Percentiles rank a stretch among this genome's conserved stretches.
These are phyloP conservation scores for Emesis furor DNA, from an alignment of 2,888 invertebrate species.

Conservation along the genomic window DNA sequence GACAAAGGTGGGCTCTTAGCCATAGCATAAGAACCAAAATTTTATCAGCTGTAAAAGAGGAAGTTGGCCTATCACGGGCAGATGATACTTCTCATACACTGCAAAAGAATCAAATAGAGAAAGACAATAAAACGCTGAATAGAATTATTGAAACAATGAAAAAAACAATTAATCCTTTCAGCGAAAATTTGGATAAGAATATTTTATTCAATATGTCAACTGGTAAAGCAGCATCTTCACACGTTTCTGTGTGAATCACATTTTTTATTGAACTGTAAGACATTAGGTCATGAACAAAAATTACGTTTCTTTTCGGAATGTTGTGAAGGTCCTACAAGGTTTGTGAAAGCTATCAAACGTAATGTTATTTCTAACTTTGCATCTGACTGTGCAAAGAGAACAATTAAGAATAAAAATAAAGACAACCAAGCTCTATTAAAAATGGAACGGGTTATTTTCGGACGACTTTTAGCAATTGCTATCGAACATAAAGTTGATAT, in stretches of 20 bases:
- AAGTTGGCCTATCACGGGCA: constrained; percentile 64
- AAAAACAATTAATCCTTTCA: constrained; percentile 66
- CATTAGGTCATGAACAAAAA: constrained; percentile 69
- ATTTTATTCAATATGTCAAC: constrained; percentile 79
- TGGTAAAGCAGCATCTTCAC: constrained; percentile 69
- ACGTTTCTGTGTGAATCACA: no score
- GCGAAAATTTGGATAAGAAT: constrained; percentile 65
- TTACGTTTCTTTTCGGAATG: constrained; percentile 74
- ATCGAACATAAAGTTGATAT: constrained; percentile 75
- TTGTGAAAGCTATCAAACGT: constrained; percentile 73
- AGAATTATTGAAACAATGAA: constrained; percentile 55
- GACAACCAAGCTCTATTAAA: constrained; percentile 5
- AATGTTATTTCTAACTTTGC: constrained; percentile 77
- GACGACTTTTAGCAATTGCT: constrained; percentile 68
- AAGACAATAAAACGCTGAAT: constrained; percentile 29
- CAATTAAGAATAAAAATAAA: neutral
- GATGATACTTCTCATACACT: constrained; percentile 71
- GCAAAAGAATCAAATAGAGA: constrained; percentile 67
- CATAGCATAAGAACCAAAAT: constrained; percentile 78
- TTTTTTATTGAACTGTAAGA: constrained; percentile 76
- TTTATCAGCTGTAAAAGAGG: constrained; percentile 55
- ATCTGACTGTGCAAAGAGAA: constrained; percentile 62
- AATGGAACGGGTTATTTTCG: constrained; percentile 47
- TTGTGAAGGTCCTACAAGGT: constrained; percentile 66
- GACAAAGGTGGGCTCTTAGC: constrained; percentile 77